A percentile compares a stretch with the other conserved stretches of the same genome.
These are phyloP conservation scores for Philopedon plagiatum DNA, from an alignment of 2,888 invertebrate species.

Conservation along the genomic window DNA sequence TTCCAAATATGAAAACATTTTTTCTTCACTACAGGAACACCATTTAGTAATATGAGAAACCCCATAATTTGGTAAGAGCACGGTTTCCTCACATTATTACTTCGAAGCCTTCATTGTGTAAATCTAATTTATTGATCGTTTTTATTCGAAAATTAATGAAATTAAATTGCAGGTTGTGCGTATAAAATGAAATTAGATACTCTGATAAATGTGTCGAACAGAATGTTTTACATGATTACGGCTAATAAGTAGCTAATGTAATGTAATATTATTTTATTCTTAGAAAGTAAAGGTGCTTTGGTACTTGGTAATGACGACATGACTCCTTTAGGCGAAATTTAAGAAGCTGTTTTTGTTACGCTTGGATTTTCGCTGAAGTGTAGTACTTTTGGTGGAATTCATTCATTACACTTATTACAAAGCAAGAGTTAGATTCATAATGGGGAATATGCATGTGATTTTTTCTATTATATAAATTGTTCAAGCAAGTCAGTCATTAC, in stretches of 20 bases:
- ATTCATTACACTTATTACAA: too few relatives aligned
- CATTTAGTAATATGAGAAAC: slow-evolving; percentile 4
- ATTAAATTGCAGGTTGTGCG: slow-evolving; percentile 39
- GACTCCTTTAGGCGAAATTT: not conserved
- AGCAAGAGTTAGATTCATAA: too few relatives aligned
- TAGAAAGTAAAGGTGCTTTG: slow-evolving; percentile 30
- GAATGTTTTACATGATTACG: slow-evolving; percentile 39
- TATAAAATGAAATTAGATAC: slow-evolving; percentile 43
- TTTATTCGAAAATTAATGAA: slow-evolving; percentile 39
- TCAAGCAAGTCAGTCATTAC: too few relatives aligned
- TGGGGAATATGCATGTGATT: too few relatives aligned
- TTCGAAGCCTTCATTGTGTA: slow-evolving; percentile 27
- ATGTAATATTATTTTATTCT: slow-evolving; percentile 31
- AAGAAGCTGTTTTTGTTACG: slow-evolving; percentile 1
- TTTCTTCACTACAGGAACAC: too few relatives aligned
- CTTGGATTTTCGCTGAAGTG: too few relatives aligned
- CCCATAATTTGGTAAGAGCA: slow-evolving; percentile 23
- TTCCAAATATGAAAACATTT: too few relatives aligned
- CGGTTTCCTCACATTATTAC: slow-evolving; percentile 19
- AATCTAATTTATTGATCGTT: slow-evolving; percentile 38
- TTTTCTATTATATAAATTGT: too few relatives aligned
- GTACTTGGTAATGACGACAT: slow-evolving; percentile 8
- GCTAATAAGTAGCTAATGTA: slow-evolving; percentile 31
- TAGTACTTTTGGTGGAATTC: too few relatives aligned
- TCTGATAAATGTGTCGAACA: slow-evolving; percentile 40